Evolutionary conservation across 2,888 invertebrate species (phyloP), one percentile per base, ranked within the genome.

Genomic region (Lagria hirta): DNA sequence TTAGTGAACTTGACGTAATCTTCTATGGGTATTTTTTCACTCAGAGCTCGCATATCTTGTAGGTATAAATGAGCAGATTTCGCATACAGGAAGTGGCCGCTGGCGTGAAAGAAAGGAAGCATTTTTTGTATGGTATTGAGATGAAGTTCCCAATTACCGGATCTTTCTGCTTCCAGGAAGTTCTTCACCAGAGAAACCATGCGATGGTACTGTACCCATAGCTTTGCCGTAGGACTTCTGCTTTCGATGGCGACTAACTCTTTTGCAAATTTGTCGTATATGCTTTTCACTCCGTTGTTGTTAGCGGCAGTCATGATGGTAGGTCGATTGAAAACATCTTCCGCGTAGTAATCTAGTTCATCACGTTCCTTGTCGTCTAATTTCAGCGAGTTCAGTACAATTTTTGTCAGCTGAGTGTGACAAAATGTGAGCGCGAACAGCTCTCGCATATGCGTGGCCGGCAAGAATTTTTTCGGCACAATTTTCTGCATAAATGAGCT

Each of bases 101-200:
- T 49, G 7, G 58, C 46, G 32, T 58, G 57, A 34, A 62, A 64
- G 52, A 61, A 69, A 56, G 68, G 66, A 42, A 58, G 46, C 65
- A 69, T 68, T 62, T 61, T 53, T 61, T 61, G 52, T 11, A 66
- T 52, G 43, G 57, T 30, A 27, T 61, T 57, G 26, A 68, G 65
- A 62, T 69, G 66, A 47, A 57, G 58, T 60, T 64, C 24, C 64
- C 67, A 69, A 60, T 69, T 62, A 22, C 65, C 65, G 60, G 60
- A 60, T 51, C 68, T 60, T 46, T 69, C 66, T 58, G 68, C 67
- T 60, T 60, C 58, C 50, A 69, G 21, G 48, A 66, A 67, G 11
- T 68, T 57, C 43, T 68, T 66, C n/a, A 56, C 58, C 57, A 69
- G 51, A 1, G 63, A 58, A 3, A 66, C 61, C 64, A 68, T 65